Evolutionary conservation across 2,797 vertebrate genomes (phyloP).

Genomic region (Melanotaenia boesemani): DNA sequence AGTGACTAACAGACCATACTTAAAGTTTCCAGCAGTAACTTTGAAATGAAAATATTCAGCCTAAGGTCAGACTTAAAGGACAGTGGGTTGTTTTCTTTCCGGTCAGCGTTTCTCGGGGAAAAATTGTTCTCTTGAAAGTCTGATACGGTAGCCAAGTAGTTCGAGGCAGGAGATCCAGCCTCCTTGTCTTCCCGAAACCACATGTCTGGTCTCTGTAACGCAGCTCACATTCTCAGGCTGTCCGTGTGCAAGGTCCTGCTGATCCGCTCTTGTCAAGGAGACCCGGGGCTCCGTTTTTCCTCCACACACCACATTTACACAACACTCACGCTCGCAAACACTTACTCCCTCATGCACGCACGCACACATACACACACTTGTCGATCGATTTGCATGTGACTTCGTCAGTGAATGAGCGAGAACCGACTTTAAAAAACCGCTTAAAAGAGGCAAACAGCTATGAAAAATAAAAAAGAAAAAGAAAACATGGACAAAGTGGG

Average conservation of each 20-base stretch:
- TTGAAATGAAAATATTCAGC: conserved; percentile 41
- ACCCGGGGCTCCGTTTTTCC: conserved; percentile 80
- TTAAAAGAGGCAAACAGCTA: conserved; percentile 75
- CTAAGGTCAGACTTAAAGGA: conserved; percentile 52
- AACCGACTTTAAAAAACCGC: conserved; percentile 81
- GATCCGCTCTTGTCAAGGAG: conserved; percentile 84
- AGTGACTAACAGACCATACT: conserved; percentile 47
- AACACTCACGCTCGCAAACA: conserved; percentile 62
- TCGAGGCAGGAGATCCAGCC: conserved; percentile 48
- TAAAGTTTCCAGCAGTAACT: conserved; percentile 54
- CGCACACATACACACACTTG: conserved; percentile 66
- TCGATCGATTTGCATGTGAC: conserved; percentile 86
- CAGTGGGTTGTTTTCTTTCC: conserved; percentile 62
- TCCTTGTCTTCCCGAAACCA: conserved; percentile 47
- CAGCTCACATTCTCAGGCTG: conserved; percentile 62
- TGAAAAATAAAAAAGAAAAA: conserved; percentile 45
- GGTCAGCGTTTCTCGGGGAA: conserved; percentile 50
- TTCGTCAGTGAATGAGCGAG: conserved; percentile 82
- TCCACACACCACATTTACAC: conserved; percentile 70
- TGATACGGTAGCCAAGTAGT: conserved; percentile 59
- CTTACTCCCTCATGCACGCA: conserved; percentile 36
- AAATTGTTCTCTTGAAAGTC: conserved; percentile 53
- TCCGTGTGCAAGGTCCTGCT: conserved; percentile 76
- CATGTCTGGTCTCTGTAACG: conserved; percentile 54
- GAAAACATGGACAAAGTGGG: conserved; percentile 83